phyloP scores from a whole-genome alignment of 2,888 invertebrate species.

The Drosophila borealis region DNA sequence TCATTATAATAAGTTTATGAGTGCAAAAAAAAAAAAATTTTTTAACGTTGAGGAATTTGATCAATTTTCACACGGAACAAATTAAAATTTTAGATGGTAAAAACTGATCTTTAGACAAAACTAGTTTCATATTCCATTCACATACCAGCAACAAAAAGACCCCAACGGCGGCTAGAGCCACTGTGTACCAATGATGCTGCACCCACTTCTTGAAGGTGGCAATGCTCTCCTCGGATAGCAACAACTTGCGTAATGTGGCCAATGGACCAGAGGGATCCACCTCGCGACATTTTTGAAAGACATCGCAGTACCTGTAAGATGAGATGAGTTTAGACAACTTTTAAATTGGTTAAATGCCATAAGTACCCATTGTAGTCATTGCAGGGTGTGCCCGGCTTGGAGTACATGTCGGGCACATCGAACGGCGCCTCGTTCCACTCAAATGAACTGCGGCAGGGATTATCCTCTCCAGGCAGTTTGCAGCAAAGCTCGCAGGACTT shows the following conservation, averaged over 20 bases:
- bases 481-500: conserved; percentile 97
- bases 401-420: conserved; percentile 96
- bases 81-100: not conserved
- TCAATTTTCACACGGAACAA: not conserved
- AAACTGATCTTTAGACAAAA: not conserved
- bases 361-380: conserved; percentile 94
- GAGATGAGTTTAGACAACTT: not conserved
- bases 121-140: conserved; percentile 60
- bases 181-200: conserved; percentile 95
- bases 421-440: conserved; percentile 95
- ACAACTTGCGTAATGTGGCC: conserved; percentile 93
- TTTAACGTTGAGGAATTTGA: not conserved
- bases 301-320: conserved; percentile 87
- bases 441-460: conserved; percentile 94
- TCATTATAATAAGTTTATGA: no score
- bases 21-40: no score
- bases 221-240: conserved; percentile 95
- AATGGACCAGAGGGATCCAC: conserved; percentile 97
- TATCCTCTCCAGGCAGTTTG: conserved; percentile 92
- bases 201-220: conserved; percentile 95
- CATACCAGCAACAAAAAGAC: conserved; percentile 93
- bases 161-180: conserved; percentile 90
- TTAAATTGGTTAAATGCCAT: not conserved
- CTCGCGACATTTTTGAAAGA: conserved; percentile 92
- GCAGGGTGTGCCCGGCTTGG: conserved; percentile 97